A percentile compares a stretch with the other conserved stretches of the same genome.
phyloP scores from a whole-genome alignment of 2,888 invertebrate species.

The Anoncus sp. region DNA sequence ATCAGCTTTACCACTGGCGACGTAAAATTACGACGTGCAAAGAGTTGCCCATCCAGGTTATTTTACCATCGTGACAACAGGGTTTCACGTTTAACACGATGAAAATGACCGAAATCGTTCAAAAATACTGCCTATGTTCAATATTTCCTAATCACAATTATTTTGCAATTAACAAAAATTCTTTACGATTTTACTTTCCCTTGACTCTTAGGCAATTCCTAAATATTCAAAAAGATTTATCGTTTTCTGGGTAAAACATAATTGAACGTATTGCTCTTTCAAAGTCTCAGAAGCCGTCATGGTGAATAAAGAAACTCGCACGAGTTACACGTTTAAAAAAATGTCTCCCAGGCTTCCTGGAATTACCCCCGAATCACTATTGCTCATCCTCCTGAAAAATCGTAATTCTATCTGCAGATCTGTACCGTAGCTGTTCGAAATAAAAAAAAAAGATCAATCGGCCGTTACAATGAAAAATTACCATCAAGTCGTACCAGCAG shows the following conservation, averaged over 20 bases:
- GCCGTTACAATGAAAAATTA: conserved; percentile 9
- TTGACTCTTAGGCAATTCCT: too few relatives aligned
- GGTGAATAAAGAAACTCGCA: too few relatives aligned
- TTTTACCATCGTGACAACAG: background rate
- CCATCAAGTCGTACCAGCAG: conserved; percentile 7
- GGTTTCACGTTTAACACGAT: background rate
- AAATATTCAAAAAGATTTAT: too few relatives aligned
- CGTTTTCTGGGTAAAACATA: too few relatives aligned
- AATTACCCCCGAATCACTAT: background rate
- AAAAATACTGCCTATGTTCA: too few relatives aligned
- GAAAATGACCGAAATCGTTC: background rate
- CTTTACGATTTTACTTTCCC: too few relatives aligned
- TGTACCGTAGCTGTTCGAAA: background rate
- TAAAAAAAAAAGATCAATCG: background rate
- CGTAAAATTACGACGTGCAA: background rate
- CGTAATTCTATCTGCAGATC: background rate
- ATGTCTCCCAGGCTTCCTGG: too few relatives aligned
- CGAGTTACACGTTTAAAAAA: too few relatives aligned
- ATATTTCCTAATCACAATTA: too few relatives aligned
- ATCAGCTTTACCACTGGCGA: background rate
- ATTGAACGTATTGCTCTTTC: too few relatives aligned
- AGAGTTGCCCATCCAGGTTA: background rate
- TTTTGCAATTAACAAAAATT: too few relatives aligned
- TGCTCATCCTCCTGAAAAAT: background rate
- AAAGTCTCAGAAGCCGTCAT: too few relatives aligned